Percentiles rank a stretch among this genome's conserved stretches.
Evolutionary conservation across 2,888 invertebrate genomes (phyloP).

Genomic region (Cecidostiba fungosa): DNA sequence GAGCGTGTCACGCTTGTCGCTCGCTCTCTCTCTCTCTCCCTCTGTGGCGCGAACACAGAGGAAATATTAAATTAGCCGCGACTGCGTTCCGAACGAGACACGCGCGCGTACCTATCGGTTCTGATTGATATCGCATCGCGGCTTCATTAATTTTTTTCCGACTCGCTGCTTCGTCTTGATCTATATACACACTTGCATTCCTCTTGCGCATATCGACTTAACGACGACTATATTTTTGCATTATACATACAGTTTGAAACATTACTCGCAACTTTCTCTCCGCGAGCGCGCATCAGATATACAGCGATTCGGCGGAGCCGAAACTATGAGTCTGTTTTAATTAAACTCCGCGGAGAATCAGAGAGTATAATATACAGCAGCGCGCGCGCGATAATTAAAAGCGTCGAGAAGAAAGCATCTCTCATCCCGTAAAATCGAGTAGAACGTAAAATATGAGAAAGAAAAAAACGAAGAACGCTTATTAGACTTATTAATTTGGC

Average conservation of each 20-base stretch:
- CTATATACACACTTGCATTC: not conserved
- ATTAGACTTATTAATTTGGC: slow-evolving; percentile 63
- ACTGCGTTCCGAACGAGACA: slow-evolving; percentile 51
- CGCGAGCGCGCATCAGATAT: not conserved
- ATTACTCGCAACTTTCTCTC: slow-evolving; percentile 4
- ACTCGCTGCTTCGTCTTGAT: slow-evolving; percentile 10
- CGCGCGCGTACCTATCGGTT: slow-evolving; percentile 7
- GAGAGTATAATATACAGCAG: not conserved
- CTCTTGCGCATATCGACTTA: not conserved
- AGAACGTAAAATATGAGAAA: slow-evolving; percentile 54
- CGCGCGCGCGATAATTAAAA: not conserved
- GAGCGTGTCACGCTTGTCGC: slow-evolving; percentile 73
- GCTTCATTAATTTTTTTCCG: slow-evolving; percentile 47
- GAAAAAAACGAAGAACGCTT: slow-evolving; percentile 53
- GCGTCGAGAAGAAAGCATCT: not conserved
- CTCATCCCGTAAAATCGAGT: slow-evolving; percentile 44
- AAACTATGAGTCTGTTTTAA: slow-evolving; percentile 36
- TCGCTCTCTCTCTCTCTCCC: not conserved
- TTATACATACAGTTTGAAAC: not conserved
- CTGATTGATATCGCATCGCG: slow-evolving; percentile 44
- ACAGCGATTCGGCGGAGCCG: slow-evolving; percentile 21
- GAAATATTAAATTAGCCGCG: slow-evolving; percentile 74
- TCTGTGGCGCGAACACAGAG: slow-evolving; percentile 45
- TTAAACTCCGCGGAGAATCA: not conserved
- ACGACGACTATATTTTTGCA: too few relatives aligned